phyloP scores from a whole-genome alignment of 2,888 invertebrate species.

The Aspidiotus rigidus region DNA sequence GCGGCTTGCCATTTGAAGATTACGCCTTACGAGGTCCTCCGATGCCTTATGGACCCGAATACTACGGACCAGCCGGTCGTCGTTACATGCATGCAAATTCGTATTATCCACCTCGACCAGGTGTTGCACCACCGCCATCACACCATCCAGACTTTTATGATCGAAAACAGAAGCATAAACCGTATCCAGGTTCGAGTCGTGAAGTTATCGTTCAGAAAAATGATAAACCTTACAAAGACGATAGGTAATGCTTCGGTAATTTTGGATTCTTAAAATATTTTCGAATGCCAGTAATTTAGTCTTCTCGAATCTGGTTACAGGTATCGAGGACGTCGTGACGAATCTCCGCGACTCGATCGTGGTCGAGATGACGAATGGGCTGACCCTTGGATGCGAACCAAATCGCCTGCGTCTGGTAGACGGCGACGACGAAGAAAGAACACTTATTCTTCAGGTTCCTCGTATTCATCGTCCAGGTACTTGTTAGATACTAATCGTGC shows the following conservation, averaged over 20 bases:
- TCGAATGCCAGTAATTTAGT: background rate
- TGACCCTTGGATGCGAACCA: conserved; percentile 75
- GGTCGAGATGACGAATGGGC: conserved; percentile 72
- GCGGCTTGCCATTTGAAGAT: conserved; percentile 28
- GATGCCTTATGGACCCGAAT: conserved; percentile 22
- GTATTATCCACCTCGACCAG: conserved; percentile 21
- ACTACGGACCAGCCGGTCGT: conserved; percentile 25
- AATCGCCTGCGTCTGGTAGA: conserved; percentile 35
- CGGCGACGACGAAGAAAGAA: conserved; percentile 45
- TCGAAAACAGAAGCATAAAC: conserved; percentile 31
- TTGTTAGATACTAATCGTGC: background rate
- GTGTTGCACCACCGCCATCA: conserved; percentile 10
- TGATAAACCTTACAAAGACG: conserved; percentile 38
- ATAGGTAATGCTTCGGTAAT: conserved; percentile 35
- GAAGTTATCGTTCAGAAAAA: conserved; percentile 69
- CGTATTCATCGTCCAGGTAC: conserved; percentile 48
- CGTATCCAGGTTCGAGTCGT: conserved; percentile 45
- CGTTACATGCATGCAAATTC: conserved; percentile 30
- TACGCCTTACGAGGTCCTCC: conserved; percentile 18
- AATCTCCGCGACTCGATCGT: conserved; percentile 35
- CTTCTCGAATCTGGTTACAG: conserved; percentile 14
- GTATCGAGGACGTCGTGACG: conserved; percentile 35
- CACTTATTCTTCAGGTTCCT: conserved; percentile 65
- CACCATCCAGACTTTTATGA: conserved; percentile 32
- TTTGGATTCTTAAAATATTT: background rate